Evolutionary conservation across 2,113 vertebrate species (phyloP).

Genomic region (Oryzias celebensis): DNA sequence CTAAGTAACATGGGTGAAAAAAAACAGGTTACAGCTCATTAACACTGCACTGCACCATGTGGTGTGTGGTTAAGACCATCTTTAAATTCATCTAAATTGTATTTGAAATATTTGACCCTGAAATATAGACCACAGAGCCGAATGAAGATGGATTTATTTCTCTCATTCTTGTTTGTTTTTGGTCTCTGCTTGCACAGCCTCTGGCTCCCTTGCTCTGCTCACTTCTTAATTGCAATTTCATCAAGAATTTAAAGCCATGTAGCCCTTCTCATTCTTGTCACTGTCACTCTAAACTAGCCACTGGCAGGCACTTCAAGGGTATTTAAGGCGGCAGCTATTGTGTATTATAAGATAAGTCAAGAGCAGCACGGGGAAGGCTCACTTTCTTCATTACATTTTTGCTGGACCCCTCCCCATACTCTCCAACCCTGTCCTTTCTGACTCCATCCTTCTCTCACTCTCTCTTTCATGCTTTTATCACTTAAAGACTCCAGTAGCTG

Average conservation of each 20-base stretch:
- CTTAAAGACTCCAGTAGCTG: slow-evolving; percentile 61
- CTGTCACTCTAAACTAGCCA: slow-evolving; percentile 53
- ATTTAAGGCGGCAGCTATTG: slow-evolving; percentile 69
- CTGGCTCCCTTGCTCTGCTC: slow-evolving; percentile 44
- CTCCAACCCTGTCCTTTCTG: neutral
- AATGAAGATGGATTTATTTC: slow-evolving; percentile 65
- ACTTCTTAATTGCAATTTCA: slow-evolving; percentile 74
- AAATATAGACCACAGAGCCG: slow-evolving; percentile 47
- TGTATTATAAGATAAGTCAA: slow-evolving; percentile 67
- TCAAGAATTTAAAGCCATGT: slow-evolving; percentile 67
- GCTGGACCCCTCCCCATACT: slow-evolving; percentile 39
- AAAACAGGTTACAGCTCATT: slow-evolving; percentile 56
- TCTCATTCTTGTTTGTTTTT: slow-evolving; percentile 54
- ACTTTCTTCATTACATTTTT: slow-evolving; percentile 61
- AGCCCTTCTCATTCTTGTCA: slow-evolving; percentile 51
- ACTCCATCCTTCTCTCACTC: slow-evolving; percentile 48
- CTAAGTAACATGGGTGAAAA: slow-evolving; percentile 48
- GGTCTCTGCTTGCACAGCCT: slow-evolving; percentile 26
- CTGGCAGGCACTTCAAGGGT: slow-evolving; percentile 56
- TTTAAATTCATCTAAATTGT: slow-evolving; percentile 44
- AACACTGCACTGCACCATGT: slow-evolving; percentile 35
- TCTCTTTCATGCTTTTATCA: slow-evolving; percentile 64
- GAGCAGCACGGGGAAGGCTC: slow-evolving; percentile 61
- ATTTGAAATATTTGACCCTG: slow-evolving; percentile 20
- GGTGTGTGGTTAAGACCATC: slow-evolving; percentile 48